These are phyloP conservation scores for Henicopernis longicauda DNA, from an alignment of 2,113 vertebrate species.

Conservation along the genomic window DNA sequence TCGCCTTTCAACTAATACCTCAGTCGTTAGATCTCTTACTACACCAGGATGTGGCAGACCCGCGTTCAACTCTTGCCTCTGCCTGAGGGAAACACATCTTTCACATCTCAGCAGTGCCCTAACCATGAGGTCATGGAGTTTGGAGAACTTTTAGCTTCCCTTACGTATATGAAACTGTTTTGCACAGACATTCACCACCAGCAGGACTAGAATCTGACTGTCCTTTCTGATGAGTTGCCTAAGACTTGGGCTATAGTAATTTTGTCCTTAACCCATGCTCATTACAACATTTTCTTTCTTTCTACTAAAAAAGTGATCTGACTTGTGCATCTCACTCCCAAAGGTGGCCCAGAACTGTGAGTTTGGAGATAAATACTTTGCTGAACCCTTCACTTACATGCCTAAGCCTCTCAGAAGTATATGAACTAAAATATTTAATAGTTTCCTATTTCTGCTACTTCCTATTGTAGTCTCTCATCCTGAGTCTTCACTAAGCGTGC, in stretches of 20 bases:
- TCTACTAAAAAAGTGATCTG: neutral
- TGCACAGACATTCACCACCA: neutral
- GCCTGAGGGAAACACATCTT: neutral
- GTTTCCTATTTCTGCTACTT: neutral
- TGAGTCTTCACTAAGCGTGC: neutral
- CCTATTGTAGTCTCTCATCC: neutral
- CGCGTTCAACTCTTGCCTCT: neutral
- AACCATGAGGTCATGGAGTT: neutral
- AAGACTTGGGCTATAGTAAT: neutral
- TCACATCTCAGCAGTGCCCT: neutral
- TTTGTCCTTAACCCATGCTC: neutral
- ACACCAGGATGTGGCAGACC: neutral
- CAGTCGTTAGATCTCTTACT: neutral
- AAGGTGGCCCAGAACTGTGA: neutral
- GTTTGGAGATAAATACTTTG: neutral
- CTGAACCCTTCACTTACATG: neutral
- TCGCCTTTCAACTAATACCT: neutral
- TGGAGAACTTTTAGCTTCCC: neutral
- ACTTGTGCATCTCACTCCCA: neutral
- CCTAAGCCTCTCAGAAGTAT: neutral
- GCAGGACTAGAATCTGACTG: neutral
- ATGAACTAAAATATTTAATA: neutral
- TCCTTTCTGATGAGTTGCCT: neutral
- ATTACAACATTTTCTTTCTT: neutral
- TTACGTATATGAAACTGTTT: neutral